phyloP scores from a whole-genome alignment of 2,113 vertebrate genomes.

The Psittacus erithacus region DNA sequence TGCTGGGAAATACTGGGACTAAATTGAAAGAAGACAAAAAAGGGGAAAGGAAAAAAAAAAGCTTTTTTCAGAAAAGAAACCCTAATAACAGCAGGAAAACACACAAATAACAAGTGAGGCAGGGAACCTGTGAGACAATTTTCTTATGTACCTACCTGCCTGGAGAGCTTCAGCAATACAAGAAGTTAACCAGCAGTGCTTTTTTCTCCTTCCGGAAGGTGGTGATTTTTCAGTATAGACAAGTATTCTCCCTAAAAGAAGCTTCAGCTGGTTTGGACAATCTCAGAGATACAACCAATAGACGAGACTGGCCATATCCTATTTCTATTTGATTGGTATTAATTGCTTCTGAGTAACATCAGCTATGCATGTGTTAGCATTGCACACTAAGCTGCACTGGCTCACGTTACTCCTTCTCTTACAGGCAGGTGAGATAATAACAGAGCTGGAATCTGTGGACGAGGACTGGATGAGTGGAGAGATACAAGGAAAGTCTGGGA shows the following conservation, averaged over 20 bases:
- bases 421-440: slow-evolving; percentile 86
- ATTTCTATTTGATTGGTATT: not conserved
- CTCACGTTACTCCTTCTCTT: slow-evolving; percentile 32
- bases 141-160: accelerated
- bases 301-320: not conserved
- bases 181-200: not conserved
- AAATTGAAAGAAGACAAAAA: not conserved
- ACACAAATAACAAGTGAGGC: not conserved
- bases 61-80: not conserved
- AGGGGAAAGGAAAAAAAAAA: not conserved
- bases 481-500: slow-evolving; percentile 81
- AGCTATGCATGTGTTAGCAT: not conserved
- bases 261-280: not conserved
- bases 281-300: not conserved
- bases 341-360: not conserved
- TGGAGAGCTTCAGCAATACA: not conserved
- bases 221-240: not conserved
- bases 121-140: not conserved
- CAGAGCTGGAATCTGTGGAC: slow-evolving; percentile 82
- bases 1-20: not conserved
- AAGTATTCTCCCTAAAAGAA: not conserved
- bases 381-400: not conserved
- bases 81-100: not conserved
- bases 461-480: slow-evolving; percentile 91
- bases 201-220: not conserved